Evolutionary conservation across 2,797 vertebrate genomes (phyloP), one percentile per base, ranked within the genome.

Genomic region (Sebastes taczanowskii): DNA sequence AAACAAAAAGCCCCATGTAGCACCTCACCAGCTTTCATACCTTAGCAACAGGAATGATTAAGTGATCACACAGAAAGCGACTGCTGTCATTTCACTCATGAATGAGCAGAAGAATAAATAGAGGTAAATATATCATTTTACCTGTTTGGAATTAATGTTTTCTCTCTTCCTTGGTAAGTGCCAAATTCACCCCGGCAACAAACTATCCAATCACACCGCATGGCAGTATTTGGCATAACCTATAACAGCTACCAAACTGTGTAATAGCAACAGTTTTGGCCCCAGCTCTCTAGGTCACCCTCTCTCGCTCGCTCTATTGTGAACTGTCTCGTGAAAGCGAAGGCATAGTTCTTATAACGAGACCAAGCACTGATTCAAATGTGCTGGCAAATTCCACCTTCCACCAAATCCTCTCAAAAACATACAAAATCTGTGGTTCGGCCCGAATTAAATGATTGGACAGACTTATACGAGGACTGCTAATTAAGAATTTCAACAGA

Each of bases 41-140:
- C 70, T 82, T 68, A 66, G 73, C 86, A 83, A 83, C 82, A 79
- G 23, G 65, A 77, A 74, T 61, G 56, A 87, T 84, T 76, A 82
- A 81, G 73, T 58, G 35, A 77, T 83, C 78, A 77, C 5, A 46
- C 46, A 16, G 32, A 52, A n/a, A 53, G 25, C 1, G 23, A 53
- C 1, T 4, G n/a, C 65, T 80, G 67, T 76, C 73, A 67, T 84
- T 91, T 87, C 64, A 84, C 74, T 82, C 70, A 71, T 74, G 79
- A 86, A 75, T 32, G 55, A 83, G 79, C 70, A 74, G 29, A 65
- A 55, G 34, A 76, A 79, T 59, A 84, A 77, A 68, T 18, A 16
- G n/a, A 56, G 18, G 56, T 59, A 74, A 70, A 78, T 55, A 20
- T 25, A 68, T 66, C 5, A 62, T 66, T 70, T 23, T 14, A 49